Percentiles rank a stretch among this genome's conserved stretches.
Evolutionary conservation across 2,797 vertebrate genomes (phyloP).

Genomic region (Pseudocheirus occidentalis): DNA sequence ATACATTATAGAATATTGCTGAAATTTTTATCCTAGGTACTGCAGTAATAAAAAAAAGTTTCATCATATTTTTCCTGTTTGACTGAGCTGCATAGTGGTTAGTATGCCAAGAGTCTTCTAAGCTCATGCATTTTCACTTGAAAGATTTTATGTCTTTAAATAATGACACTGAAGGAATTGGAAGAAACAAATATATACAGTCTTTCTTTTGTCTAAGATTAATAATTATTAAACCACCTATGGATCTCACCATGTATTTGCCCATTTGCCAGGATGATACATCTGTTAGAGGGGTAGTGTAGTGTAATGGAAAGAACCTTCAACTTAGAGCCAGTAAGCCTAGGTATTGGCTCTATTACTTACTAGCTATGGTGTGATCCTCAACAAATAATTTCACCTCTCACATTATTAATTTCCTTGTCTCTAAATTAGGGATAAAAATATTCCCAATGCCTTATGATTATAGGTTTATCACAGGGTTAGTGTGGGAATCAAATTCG

Average conservation of each 20-base stretch:
- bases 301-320: neutral
- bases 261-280: neutral
- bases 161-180: neutral
- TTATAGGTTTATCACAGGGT: neutral
- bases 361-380: neutral
- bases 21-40: neutral
- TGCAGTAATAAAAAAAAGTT: neutral
- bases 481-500: neutral
- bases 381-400: neutral
- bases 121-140: neutral
- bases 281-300: neutral
- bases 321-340: neutral
- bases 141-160: neutral
- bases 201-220: neutral
- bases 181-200: neutral
- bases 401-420: neutral
- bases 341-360: neutral
- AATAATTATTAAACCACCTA: neutral
- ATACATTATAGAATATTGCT: neutral
- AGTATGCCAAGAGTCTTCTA: constrained; percentile 7
- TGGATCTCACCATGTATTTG: neutral
- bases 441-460: neutral
- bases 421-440: neutral
- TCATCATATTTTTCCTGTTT: neutral
- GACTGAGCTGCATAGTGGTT: neutral